Evolutionary conservation across 1,140 invertebrate genomes (phyloP).

Genomic region (Meloidogyne hapla): DNA sequence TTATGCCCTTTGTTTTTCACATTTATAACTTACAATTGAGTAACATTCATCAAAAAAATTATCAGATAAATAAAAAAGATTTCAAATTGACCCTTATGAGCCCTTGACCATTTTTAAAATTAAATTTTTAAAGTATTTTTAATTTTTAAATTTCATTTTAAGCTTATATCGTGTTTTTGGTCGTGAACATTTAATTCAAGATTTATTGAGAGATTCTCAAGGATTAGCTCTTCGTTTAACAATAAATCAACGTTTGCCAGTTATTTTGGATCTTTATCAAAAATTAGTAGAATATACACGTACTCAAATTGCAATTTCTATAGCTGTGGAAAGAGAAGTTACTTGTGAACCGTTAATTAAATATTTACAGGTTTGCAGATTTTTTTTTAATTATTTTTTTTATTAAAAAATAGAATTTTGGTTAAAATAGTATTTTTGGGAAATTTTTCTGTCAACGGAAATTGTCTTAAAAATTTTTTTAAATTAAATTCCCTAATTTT

Average conservation of each 20-base stretch:
- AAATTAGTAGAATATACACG: constrained; percentile 39
- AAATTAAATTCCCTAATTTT: too few relatives aligned
- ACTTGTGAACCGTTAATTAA: constrained; percentile 44
- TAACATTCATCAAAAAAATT: too few relatives aligned
- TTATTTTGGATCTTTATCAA: constrained; percentile 39
- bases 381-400: constrained; percentile 11
- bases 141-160: constrained; percentile 15
- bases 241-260: constrained; percentile 46
- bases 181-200: constrained; percentile 48
- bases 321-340: constrained; percentile 33
- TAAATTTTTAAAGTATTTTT: too few relatives aligned
- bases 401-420: not conserved
- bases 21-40: too few relatives aligned
- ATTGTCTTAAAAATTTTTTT: too few relatives aligned
- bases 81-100: too few relatives aligned
- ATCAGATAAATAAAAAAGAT: too few relatives aligned
- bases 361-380: constrained; percentile 42
- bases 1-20: too few relatives aligned
- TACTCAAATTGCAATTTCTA: constrained; percentile 39
- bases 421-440: too few relatives aligned
- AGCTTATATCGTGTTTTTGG: constrained; percentile 48
- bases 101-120: too few relatives aligned
- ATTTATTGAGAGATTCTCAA: constrained; percentile 41
- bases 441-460: too few relatives aligned
- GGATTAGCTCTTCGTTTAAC: constrained; percentile 34